phyloP scores from a whole-genome alignment of 2,113 vertebrate species.

The Phasianus colchicus region DNA sequence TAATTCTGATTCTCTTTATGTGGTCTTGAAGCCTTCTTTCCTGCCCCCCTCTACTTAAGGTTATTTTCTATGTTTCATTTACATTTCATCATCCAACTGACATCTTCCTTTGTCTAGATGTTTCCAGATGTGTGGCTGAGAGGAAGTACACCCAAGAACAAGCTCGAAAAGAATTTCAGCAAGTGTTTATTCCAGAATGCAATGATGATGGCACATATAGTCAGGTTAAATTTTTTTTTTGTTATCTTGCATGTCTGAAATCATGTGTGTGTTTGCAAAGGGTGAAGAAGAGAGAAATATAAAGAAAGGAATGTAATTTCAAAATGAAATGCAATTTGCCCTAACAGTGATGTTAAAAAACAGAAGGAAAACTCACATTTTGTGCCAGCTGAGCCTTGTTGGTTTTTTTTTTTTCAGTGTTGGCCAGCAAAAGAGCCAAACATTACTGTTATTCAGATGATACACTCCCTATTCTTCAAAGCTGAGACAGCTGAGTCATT shows the following conservation, averaged over 20 bases:
- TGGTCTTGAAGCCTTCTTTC: rapidly evolving
- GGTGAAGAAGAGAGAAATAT: not conserved
- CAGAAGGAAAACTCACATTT: not conserved
- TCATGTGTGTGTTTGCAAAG: not conserved
- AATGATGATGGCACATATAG: constrained; percentile 95
- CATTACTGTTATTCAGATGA: not conserved
- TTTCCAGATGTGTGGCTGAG: constrained; percentile 96
- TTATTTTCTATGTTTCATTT: not conserved
- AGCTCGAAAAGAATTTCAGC: constrained; percentile 93
- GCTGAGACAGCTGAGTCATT: constrained; percentile 25
- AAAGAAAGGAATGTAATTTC: not conserved
- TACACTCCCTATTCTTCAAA: constrained; percentile 4
- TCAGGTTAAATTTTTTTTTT: constrained; percentile 82
- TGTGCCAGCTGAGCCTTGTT: not conserved
- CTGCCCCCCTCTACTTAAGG: not conserved
- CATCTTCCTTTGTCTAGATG: constrained; percentile 78
- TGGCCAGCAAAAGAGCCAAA: constrained; percentile 6
- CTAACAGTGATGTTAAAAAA: not conserved
- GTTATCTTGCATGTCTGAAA: not conserved
- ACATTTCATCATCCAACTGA: not conserved
- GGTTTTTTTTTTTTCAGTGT: constrained; percentile 1
- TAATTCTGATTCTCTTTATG: rapidly evolving
- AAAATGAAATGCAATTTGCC: not conserved
- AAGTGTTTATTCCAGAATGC: constrained; percentile 97
- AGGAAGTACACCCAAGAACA: constrained; percentile 98